Base-by-base conservation (phyloP, 2,888 invertebrate species). In the Eristalis pertinax region DNA sequence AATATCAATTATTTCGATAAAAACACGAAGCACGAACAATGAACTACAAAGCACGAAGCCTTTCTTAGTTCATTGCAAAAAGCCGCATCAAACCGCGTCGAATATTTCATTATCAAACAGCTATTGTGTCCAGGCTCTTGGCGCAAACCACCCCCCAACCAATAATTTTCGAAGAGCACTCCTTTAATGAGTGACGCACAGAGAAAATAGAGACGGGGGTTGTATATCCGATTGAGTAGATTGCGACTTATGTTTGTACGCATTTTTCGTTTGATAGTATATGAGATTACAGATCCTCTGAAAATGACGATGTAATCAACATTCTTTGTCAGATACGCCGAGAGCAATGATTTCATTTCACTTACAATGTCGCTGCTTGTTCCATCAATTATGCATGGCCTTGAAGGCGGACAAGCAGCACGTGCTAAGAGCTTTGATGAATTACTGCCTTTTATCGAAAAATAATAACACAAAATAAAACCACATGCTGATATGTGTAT, bases 371-470 rank as follows among this genome's bases (percentile, higher is more conserved):
- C 62, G 24, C 38, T 43, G 35, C 19, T 5, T 58, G 50, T 13
- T 29, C 10, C 41, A 2, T 41, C 24, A 29, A 60, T 68, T 58
- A 22, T 13, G 32, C 56, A 29, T 64, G 38, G 5, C 63, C 63
- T 69, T 64, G 22, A 56, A 15, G 24, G 38, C n/a, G 50, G 50
- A 43, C 75, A 13, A 75, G 7, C 10, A 19, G 74, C 69, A 69
- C 63, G 76, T 63, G 43, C 60, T 60, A 26, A 7, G 8, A 19
- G 50, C 50, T 50, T 43, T 43, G 43, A 43, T 32, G 32, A 43
- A 43, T 43, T 43, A n/a, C 50, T 50, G 19, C 8, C 50, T 8
- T 19, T 19, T 50, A 19, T 50, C 50, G 50, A 4, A 50, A 50
- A 50, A 50, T 50, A 50, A 50, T 50, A 19, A n/a, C 50, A 19